Conservation (phyloP, 2,888 invertebrate species). For the Drosophila setosimentum region DNA sequence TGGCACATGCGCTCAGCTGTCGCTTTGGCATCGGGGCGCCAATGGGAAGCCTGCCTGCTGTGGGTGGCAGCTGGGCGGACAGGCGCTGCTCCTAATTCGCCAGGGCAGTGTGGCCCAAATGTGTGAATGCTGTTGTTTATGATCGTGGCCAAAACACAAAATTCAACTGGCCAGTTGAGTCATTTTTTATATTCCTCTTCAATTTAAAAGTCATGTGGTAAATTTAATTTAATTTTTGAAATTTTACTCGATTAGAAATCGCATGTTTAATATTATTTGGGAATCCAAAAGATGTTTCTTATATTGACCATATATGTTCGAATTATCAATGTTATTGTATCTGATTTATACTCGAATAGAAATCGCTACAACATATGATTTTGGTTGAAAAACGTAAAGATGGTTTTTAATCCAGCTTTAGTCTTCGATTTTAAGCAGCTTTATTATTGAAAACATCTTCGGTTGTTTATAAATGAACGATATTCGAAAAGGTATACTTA, state of each 20-base stretch:
- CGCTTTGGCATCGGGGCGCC: conserved; percentile 42
- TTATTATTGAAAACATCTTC: not conserved
- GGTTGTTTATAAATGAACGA: not conserved
- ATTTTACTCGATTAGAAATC: not conserved
- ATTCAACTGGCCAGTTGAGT: not conserved
- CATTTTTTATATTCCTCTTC: not conserved
- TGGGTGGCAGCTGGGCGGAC: conserved; percentile 44
- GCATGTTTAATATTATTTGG: too few species aligned
- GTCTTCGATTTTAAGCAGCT: not conserved
- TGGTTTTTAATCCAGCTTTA: not conserved
- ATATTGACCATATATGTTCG: too few species aligned
- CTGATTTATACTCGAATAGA: not conserved
- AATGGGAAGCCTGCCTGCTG: conserved; percentile 57
- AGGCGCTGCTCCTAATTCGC: conserved; percentile 31
- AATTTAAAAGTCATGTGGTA: not conserved
- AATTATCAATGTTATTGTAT: too few species aligned
- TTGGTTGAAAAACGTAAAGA: not conserved
- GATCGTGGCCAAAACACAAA: conserved; percentile 26
- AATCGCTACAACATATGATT: not conserved
- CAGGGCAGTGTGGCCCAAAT: not conserved
- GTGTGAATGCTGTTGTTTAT: not conserved
- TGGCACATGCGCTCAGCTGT: conserved; percentile 47
- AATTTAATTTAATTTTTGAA: not conserved
- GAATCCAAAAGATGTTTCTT: not conserved
- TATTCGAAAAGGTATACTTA: not conserved